A percentile compares a stretch with the other conserved stretches of the same genome.
phyloP scores from a whole-genome alignment of 2,888 invertebrate genomes.

The Conomelus anceps region DNA sequence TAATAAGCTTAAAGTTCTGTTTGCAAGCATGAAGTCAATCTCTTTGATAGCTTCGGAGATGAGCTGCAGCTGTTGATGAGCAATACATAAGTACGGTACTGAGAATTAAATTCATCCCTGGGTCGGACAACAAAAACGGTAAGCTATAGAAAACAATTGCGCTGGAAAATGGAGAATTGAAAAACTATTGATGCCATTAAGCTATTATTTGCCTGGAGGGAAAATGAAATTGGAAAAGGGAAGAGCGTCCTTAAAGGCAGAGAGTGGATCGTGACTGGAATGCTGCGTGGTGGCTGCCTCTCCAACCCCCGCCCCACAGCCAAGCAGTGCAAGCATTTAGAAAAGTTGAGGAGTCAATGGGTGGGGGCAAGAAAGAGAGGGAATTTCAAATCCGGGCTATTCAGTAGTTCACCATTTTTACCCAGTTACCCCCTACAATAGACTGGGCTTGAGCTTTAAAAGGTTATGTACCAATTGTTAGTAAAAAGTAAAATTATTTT shows the following conservation, averaged over 20 bases:
- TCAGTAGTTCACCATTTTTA: background rate
- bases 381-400: background rate
- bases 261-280: background rate
- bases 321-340: too few species aligned
- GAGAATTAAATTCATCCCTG: background rate
- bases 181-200: background rate
- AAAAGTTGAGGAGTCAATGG: background rate
- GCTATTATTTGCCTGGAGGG: background rate
- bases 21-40: too few species aligned
- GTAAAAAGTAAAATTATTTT: background rate
- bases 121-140: background rate
- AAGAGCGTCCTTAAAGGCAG: background rate
- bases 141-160: background rate
- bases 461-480: background rate
- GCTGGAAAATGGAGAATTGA: background rate
- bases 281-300: background rate
- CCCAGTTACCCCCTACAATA: background rate
- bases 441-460: background rate
- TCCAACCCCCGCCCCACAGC: background rate
- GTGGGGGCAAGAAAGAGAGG: background rate
- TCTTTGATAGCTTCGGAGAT: too few species aligned
- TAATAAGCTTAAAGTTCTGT: too few species aligned
- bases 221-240: background rate
- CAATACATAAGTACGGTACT: background rate
- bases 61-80: too few species aligned